phyloP scores from a whole-genome alignment of 2,888 invertebrate species.

The Eupithecia abbreviata region DNA sequence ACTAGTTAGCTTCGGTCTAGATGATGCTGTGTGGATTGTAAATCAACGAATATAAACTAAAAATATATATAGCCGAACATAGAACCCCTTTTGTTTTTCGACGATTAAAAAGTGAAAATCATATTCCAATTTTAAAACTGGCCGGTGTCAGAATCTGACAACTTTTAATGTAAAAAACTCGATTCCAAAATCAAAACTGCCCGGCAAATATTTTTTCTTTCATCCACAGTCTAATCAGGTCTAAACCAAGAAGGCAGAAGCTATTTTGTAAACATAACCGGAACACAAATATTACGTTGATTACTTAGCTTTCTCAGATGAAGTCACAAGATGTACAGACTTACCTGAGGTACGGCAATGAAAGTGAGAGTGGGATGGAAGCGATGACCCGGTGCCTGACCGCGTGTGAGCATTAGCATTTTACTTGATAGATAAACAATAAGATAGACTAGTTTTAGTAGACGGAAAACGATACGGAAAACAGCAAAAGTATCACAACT shows the following conservation, averaged over 20 bases:
- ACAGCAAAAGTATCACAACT: too few species aligned
- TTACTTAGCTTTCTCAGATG: slow-evolving; percentile 19
- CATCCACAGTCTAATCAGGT: not conserved
- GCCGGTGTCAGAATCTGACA: not conserved
- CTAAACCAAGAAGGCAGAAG: not conserved
- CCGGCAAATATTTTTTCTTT: not conserved
- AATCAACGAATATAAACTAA: too few species aligned
- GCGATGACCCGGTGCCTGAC: slow-evolving; percentile 23
- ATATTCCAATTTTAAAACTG: not conserved
- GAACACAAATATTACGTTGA: slow-evolving; percentile 3
- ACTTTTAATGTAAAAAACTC: not conserved
- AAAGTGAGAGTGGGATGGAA: slow-evolving; percentile 38
- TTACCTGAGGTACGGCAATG: slow-evolving; percentile 14
- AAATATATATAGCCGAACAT: too few species aligned
- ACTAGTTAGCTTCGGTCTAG: too few species aligned
- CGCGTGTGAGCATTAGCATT: not conserved
- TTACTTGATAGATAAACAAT: not conserved
- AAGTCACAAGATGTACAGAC: slow-evolving; percentile 13
- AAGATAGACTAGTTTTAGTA: not conserved
- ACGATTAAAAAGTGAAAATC: not conserved
- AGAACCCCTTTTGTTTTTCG: too few species aligned
- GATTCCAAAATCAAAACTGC: not conserved
- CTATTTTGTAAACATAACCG: slow-evolving; percentile 3
- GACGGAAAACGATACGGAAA: too few species aligned
- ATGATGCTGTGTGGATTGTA: too few species aligned